Evolutionary conservation across 2,888 invertebrate genomes (phyloP).

Genomic region (Argynnis bischoffii): DNA sequence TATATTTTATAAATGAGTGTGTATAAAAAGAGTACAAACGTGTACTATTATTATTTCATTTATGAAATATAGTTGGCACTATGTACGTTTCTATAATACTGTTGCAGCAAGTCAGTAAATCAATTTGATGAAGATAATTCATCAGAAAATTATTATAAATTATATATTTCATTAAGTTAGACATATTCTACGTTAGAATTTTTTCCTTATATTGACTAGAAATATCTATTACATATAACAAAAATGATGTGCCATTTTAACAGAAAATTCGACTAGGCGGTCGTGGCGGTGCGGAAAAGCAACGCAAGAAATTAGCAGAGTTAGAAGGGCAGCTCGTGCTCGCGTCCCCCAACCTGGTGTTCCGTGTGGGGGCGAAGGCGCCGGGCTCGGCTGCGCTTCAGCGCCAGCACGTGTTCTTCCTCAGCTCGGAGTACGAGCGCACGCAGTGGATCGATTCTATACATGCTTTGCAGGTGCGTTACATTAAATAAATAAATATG

Average conservation of each 20-base stretch:
- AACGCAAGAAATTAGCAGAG: constrained; percentile 94
- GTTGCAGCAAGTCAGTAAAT: too few relatives aligned
- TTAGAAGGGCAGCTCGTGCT: constrained; percentile 94
- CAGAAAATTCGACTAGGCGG: constrained; percentile 84
- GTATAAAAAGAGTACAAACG: too few relatives aligned
- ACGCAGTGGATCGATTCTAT: constrained; percentile 97
- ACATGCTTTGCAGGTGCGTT: constrained; percentile 86
- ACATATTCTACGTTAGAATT: too few relatives aligned
- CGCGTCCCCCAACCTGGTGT: constrained; percentile 94
- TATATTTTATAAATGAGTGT: too few relatives aligned
- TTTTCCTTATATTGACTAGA: not conserved
- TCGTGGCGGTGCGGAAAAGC: constrained; percentile 88
- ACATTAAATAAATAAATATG: not conserved
- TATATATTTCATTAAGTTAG: too few relatives aligned
- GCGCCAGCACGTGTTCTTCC: constrained; percentile 90
- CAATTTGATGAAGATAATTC: too few relatives aligned
- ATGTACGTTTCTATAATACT: too few relatives aligned
- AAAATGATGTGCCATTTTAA: not conserved
- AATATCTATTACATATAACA: not conserved
- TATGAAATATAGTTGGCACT: too few relatives aligned
- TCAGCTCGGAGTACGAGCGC: constrained; percentile 96
- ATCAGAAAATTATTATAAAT: too few relatives aligned
- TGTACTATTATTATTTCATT: too few relatives aligned
- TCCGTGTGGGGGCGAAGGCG: constrained; percentile 88
- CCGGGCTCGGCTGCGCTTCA: constrained; percentile 78